Percentiles rank a stretch among this genome's conserved stretches.
Evolutionary conservation across 2,888 invertebrate species (phyloP).

Genomic region (Rhamnusium bicolor): DNA sequence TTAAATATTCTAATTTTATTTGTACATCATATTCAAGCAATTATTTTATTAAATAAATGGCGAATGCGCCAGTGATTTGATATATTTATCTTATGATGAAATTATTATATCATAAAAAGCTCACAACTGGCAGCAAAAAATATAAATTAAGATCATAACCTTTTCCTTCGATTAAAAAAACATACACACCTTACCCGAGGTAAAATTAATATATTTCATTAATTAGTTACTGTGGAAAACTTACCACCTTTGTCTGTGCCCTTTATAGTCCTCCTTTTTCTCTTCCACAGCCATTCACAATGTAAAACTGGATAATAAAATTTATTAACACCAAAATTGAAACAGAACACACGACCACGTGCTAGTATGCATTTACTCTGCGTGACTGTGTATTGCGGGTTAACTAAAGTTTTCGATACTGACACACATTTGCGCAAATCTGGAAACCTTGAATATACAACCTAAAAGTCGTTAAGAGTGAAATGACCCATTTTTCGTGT

Average conservation of each 20-base stretch:
- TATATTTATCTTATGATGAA: too few relatives aligned
- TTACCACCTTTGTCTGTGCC: slow-evolving; percentile 36
- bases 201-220: too few relatives aligned
- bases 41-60: too few relatives aligned
- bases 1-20: too few relatives aligned
- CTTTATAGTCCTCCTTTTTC: slow-evolving; percentile 38
- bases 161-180: too few relatives aligned
- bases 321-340: slow-evolving; percentile 15
- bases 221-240: slow-evolving; percentile 1
- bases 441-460: slow-evolving; percentile 45
- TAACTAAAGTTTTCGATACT: slow-evolving; percentile 42
- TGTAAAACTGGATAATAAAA: background rate
- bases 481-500: slow-evolving; percentile 18
- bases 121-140: too few relatives aligned
- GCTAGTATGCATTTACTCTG: slow-evolving; percentile 24
- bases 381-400: slow-evolving; percentile 35
- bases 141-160: too few relatives aligned
- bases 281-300: slow-evolving; percentile 49
- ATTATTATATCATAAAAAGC: too few relatives aligned
- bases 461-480: slow-evolving; percentile 24
- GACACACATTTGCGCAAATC: slow-evolving; percentile 49
- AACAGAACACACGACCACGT: slow-evolving; percentile 32
- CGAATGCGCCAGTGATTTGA: too few relatives aligned
- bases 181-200: too few relatives aligned
- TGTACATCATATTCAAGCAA: too few relatives aligned